Base-by-base conservation (phyloP, 2,113 vertebrate species). In the Himantopus leucocephalus region DNA sequence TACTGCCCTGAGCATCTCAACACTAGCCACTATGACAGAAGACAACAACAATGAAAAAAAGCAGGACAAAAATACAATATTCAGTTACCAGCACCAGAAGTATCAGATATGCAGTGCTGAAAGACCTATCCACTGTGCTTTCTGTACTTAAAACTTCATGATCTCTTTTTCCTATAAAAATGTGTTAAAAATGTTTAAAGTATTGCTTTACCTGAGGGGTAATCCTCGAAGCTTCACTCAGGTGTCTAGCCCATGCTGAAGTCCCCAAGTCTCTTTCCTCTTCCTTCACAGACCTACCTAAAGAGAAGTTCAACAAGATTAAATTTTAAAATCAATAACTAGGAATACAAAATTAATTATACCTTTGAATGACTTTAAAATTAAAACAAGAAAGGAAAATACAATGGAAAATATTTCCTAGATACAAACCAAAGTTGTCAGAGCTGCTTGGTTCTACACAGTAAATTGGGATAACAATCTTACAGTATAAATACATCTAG, bases 171-270 rank as follows among this genome's bases (percentile, higher is more conserved):
- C 43, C 53, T 70, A 72, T 13, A 59, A 76, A 79, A 74, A 34
- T 24, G 4, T 23, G 35, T 58, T 91, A 32, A 35, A 21, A 74
- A 37, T 2, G 1, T 53, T 74, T 41, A 7, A 96, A 76, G 71
- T 39, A 18, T 73, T 63, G 70, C 20, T 88, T 92, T 98, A 99
- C 99, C 98, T 98, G 98, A 98, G 98, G 97, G 78, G 94, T 95
- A 88, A 98, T 81, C 96, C 97, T 98, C 9, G 97, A 98, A 95
- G 98, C 72, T 95, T 97, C 95, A 56, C 97, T 98, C 84, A 98
- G 93, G 30, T 96, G 97, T 96, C 95, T 97, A 88, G 93, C 67
- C 97, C 98, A 98, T 56, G 91, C 91, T 86, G 98, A 98, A 94
- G 97, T 97, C 74, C 96, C 97, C 55, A 97, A 87, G 45, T 98